Evolutionary conservation across 1,140 invertebrate species (phyloP), one percentile per base, ranked within the genome.

Genomic region (Pissodes strobi): DNA sequence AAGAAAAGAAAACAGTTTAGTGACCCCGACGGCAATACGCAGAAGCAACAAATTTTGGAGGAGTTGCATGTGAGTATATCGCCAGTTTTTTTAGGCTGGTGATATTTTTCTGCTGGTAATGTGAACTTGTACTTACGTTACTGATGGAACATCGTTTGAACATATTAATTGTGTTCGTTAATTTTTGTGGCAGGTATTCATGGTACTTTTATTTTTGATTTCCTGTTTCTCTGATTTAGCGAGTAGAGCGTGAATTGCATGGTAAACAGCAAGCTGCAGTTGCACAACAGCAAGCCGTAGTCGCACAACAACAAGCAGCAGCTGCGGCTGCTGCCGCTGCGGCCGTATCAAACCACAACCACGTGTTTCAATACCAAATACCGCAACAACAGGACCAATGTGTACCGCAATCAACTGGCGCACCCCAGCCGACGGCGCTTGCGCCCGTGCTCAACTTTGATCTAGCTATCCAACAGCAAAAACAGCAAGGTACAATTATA

Each of bases 41-140:
- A 88, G 64, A 90, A 90, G 69, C 88, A 90, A 78, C 87, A 89
- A 74, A 90, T 91, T 71, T 81, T 91, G 5, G 89, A 91, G 71
- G 89, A 92, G 76, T 76, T 92, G 59, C 87, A 91, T 79, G 86
- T 86, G 76, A 63, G 69, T 77, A 27, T 39, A n/a, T 43, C 13
- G 12, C 13, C 13, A 39, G 2, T 39, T n/a, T n/a, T 39, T n/a
- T n/a, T 30, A 30, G 5, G 12, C 27, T 30, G 27, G 4, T 30
- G 12, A 30, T 6, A 6, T 30, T 6, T 30, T 30, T 12, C 27
- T 6, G 27, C 12, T 6, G 4, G 27, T 30, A 6, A 30, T 6
- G 27, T 12, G 5, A 6, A 30, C 12, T 45, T 15, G 43, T 21
- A 51, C 19, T 17, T n/a, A n/a, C n/a, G n/a, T n/a, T n/a, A n/a